Base-by-base conservation (phyloP, 1,140 invertebrate genomes). In the Drosophila nasuta region DNA sequence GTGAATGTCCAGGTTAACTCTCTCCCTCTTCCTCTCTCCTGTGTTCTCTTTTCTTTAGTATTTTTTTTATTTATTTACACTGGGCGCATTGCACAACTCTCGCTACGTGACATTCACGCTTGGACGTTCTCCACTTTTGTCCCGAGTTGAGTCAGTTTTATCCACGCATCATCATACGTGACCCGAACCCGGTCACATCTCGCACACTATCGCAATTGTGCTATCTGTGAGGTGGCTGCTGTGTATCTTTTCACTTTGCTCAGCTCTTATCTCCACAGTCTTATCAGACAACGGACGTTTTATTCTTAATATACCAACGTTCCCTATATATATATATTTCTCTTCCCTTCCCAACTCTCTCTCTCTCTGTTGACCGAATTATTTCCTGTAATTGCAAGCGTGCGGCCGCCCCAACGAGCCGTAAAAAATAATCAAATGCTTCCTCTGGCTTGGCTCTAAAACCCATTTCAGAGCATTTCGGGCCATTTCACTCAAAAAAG, bases 381-480 rank as follows among this genome's bases (percentile, higher is more conserved):
- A 90, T 90, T 89, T 89, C 86, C 85, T 89, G 86, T 85, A 89
- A 90, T 89, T 89, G 86, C 58, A 45, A 68, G 65, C 71, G 60
- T 77, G 59, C 75, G 75, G 43, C 62, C 63, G 58, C 73, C 65
- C 71, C 43, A 62, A 72, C 65, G 51, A 57, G 60, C 74, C 85
- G 72, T 85, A 90, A 89, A 89, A 85, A 90, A 89, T 90, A 89
- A 86, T 90, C 87, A 86, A 90, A 81, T 85, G 66, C 67, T 89
- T 83, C 85, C 83, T 20, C 20, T 20, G 20, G 20, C 20, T 25
- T 81, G 85, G 62, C 72, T 79, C 67, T 81, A 87, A 79, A 49
- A 62, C 54, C 60, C 46, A 70, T 73, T 69, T 68, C 46, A 60
- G 52, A 13, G 30, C 56, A 76, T 75, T 75, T 79, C 69, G 64